phyloP scores from a whole-genome alignment of 2,113 vertebrate genomes.

The Montifringilla adamsi region DNA sequence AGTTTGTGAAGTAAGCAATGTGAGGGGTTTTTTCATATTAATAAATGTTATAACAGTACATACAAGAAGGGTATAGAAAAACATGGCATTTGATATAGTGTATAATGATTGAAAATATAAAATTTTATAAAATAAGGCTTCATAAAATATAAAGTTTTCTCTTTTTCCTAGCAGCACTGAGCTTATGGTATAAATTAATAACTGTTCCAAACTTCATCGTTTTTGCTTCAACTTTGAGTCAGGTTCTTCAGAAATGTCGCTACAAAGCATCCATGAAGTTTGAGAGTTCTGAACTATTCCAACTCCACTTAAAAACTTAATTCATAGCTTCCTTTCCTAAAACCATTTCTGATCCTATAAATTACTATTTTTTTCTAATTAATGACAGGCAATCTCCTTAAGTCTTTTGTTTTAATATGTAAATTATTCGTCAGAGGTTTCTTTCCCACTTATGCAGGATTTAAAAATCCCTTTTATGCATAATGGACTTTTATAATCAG shows the following conservation, averaged over 20 bases:
- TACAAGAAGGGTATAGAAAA: background rate
- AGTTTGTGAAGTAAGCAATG: background rate
- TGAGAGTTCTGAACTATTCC: background rate
- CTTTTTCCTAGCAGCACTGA: background rate
- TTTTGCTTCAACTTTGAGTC: background rate
- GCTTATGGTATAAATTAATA: background rate
- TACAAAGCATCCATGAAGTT: background rate
- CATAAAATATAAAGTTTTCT: background rate
- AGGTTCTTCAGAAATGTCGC: background rate
- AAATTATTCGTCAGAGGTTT: background rate
- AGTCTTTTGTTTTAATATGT: background rate
- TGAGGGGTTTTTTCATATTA: background rate
- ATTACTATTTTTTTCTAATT: background rate
- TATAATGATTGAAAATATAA: background rate
- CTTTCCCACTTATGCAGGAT: background rate
- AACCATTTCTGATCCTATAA: background rate
- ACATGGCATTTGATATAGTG: background rate
- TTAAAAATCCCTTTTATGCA: background rate
- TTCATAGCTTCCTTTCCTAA: background rate
- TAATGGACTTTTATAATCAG: background rate
- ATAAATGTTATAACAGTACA: background rate
- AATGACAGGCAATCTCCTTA: background rate
- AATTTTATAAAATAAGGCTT: background rate
- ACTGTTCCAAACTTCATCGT: background rate
- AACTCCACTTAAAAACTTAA: background rate